These are phyloP conservation scores for Herpailurus yagouaroundi DNA, from an alignment of 2,113 vertebrate species.

Conservation along the genomic window DNA sequence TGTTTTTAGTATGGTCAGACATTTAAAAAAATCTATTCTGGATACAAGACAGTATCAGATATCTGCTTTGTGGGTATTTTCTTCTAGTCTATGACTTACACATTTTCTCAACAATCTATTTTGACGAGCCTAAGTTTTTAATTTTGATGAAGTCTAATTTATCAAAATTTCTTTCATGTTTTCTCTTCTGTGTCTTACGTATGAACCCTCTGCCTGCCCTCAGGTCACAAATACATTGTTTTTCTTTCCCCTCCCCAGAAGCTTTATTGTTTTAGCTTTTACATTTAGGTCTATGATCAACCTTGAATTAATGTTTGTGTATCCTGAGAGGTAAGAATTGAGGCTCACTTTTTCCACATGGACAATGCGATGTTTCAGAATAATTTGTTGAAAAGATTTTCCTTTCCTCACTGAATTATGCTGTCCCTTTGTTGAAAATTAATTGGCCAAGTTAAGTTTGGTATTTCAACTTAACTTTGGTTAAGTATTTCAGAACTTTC, in stretches of 20 bases:
- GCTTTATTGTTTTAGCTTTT: neutral
- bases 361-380: neutral
- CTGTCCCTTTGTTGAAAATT: neutral
- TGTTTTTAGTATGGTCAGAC: neutral
- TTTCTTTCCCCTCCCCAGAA: neutral
- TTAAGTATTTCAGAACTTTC: neutral
- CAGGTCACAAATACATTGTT: neutral
- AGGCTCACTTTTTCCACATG: neutral
- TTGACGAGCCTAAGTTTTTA: neutral
- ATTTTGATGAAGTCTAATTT: neutral
- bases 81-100: neutral
- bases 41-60: neutral
- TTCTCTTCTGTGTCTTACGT: neutral
- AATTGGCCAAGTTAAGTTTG: neutral
- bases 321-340: neutral
- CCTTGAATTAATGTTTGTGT: neutral
- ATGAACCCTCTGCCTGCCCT: neutral
- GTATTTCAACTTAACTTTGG: no score
- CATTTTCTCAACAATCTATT: constrained; percentile 4
- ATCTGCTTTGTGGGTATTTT: neutral
- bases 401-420: neutral
- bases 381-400: neutral
- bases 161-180: neutral
- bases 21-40: neutral
- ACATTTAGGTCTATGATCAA: neutral